These are phyloP conservation scores for Pterostichus madidus DNA, from an alignment of 2,888 invertebrate genomes.

Conservation along the genomic window DNA sequence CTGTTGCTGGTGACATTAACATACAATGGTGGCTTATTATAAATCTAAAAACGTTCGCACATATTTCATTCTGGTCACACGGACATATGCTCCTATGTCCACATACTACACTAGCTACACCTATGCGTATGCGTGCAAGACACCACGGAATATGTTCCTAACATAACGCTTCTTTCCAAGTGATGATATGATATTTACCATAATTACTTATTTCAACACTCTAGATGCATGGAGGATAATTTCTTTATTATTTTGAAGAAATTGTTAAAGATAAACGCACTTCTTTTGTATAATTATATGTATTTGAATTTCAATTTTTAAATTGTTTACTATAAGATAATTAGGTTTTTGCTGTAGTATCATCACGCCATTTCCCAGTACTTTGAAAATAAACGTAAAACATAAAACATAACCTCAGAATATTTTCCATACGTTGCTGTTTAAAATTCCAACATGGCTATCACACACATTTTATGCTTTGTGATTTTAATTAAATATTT, in stretches of 20 bases:
- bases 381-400: no score
- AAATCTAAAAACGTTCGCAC: constrained; percentile 71
- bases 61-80: constrained; percentile 69
- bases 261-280: constrained; percentile 9
- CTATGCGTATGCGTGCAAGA: constrained; percentile 14
- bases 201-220: constrained; percentile 55
- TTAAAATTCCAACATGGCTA: no score
- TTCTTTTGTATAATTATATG: constrained; percentile 22
- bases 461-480: no score
- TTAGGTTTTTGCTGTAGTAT: neutral
- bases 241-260: constrained; percentile 45
- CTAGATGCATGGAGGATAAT: constrained; percentile 3
- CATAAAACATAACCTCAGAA: no score
- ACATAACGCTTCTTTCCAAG: neutral
- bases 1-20: constrained; percentile 71
- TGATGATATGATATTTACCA: neutral
- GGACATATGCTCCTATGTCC: constrained; percentile 52
- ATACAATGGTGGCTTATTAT: constrained; percentile 72
- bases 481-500: no score
- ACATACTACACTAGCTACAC: constrained; percentile 43
- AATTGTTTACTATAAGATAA: neutral
- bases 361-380: neutral
- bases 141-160: constrained; percentile 5
- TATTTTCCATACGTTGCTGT: no score
- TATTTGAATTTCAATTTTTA: constrained; percentile 24